Evolutionary conservation across 2,888 invertebrate genomes (phyloP), one percentile per base, ranked within the genome.

Genomic region (Phalangium opilio): DNA sequence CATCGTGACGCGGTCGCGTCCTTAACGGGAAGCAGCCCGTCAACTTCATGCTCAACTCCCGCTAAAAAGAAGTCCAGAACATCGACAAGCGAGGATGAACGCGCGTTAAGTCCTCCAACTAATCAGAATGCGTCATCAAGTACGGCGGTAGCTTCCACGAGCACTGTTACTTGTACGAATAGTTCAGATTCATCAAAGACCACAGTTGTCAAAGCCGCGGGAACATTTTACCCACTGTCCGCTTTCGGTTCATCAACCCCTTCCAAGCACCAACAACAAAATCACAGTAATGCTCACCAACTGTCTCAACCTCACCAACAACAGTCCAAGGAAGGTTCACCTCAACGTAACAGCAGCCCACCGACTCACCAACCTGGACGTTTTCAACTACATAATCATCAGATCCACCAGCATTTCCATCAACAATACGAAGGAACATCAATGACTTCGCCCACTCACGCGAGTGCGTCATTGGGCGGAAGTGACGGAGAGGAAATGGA

Each of bases 161-260:
- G 21, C 7, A 18, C 34, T 10, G n/a, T n/a, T n/a, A n/a, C n/a
- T n/a, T n/a, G n/a, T n/a, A n/a, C n/a, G n/a, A n/a, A n/a, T n/a
- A 36, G 21, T 38, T 38, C 21, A 21, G 40, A 45, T 12, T 34
- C 35, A 35, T 50, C 46, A 44, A 51, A 53, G 41, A 43, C 53
- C 33, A 50, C 49, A 36, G 81, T 85, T 75, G 83, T 87, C 74
- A 86, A 85, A 79, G 83, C 86, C 70, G 78, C 83, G 63, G 86
- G 87, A 68, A 86, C 86, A 67, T 87, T 83, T 73, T 86, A 83
- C 71, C 87, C 87, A 64, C 77, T 84, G 61, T 82, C 80, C 59
- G 65, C 68, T 71, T 75, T 67, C 45, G 61, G 60, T 39, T 40
- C 52, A 19, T 48, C 50, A 27, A 48, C 50, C 12, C 47, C 44